Conservation (phyloP, 2,888 invertebrate genomes). For the Drosophila mercatorum region DNA sequence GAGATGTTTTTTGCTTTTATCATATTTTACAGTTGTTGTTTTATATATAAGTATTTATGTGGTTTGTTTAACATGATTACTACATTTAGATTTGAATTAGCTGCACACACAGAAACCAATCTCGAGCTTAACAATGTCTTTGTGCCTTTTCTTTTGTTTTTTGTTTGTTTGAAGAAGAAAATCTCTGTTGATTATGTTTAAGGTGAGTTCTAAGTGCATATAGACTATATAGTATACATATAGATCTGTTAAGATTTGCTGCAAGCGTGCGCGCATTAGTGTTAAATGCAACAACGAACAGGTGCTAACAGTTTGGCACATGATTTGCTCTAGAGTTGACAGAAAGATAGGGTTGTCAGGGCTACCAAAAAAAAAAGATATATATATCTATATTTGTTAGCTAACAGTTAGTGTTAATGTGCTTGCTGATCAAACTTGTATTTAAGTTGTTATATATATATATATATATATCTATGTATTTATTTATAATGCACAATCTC, state of each 20-base stretch:
- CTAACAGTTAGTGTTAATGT: constrained; percentile 26
- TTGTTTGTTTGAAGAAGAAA: background rate
- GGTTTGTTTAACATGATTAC: constrained; percentile 37
- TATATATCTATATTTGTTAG: constrained; percentile 3
- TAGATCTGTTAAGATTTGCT: constrained; percentile 9
- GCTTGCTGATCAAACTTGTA: constrained; percentile 15
- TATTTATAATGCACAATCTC: constrained; percentile 12
- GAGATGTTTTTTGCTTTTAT: constrained; percentile 16
- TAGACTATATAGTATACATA: background rate
- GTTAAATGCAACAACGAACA: constrained; percentile 73
- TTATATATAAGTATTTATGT: constrained; percentile 3
- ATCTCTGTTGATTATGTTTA: constrained; percentile 18
- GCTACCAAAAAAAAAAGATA: background rate
- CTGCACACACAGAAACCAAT: constrained; percentile 42
- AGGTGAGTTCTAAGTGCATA: constrained; percentile 11
- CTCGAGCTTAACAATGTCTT: constrained; percentile 43
- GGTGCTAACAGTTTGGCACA: constrained; percentile 70
- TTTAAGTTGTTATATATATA: constrained; percentile 13
- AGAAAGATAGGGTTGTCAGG: constrained; percentile 19
- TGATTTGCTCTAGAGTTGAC: constrained; percentile 33
- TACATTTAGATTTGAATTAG: constrained; percentile 42
- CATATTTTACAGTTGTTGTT: constrained; percentile 58
- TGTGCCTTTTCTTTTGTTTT: constrained; percentile 17
- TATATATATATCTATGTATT: constrained; percentile 13
- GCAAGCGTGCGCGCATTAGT: constrained; percentile 31